Conservation (phyloP, 2,888 invertebrate genomes). For the Xestia xanthographa region DNA sequence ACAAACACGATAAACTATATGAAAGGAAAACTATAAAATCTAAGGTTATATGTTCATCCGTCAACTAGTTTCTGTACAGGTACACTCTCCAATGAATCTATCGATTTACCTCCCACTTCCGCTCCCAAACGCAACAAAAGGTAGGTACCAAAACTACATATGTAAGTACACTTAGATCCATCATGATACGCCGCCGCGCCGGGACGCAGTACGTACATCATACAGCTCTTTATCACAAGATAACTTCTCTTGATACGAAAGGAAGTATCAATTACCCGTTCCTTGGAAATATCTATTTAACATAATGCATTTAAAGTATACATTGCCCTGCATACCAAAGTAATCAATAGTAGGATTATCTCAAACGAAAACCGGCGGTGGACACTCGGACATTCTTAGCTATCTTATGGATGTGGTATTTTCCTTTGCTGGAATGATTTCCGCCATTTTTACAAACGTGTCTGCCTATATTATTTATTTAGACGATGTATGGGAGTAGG, state of each 20-base stretch:
- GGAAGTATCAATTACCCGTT: slow-evolving; percentile 36
- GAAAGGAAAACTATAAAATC: too few species aligned
- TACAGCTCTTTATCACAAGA: neutral
- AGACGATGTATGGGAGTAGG: neutral
- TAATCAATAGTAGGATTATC: slow-evolving; percentile 67
- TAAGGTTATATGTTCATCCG: too few species aligned
- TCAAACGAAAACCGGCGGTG: slow-evolving; percentile 41
- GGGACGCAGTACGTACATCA: slow-evolving; percentile 6
- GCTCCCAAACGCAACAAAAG: neutral
- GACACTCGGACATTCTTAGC: neutral
- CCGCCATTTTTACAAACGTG: neutral
- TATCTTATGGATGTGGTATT: neutral
- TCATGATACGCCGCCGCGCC: neutral
- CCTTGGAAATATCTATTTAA: slow-evolving; percentile 20
- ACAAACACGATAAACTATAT: too few species aligned
- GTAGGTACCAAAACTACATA: neutral
- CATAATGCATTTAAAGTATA: slow-evolving; percentile 13
- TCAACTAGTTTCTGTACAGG: neutral
- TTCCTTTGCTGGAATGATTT: neutral
- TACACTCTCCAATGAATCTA: neutral
- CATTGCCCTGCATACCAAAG: slow-evolving; percentile 65
- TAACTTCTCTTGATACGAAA: slow-evolving; percentile 9
- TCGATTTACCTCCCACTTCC: neutral
- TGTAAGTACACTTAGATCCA: neutral
- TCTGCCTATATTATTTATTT: neutral